A percentile compares a stretch with the other conserved stretches of the same genome.
Conservation (phyloP, 2,113 vertebrate species). For the Saguinus midas region DNA sequence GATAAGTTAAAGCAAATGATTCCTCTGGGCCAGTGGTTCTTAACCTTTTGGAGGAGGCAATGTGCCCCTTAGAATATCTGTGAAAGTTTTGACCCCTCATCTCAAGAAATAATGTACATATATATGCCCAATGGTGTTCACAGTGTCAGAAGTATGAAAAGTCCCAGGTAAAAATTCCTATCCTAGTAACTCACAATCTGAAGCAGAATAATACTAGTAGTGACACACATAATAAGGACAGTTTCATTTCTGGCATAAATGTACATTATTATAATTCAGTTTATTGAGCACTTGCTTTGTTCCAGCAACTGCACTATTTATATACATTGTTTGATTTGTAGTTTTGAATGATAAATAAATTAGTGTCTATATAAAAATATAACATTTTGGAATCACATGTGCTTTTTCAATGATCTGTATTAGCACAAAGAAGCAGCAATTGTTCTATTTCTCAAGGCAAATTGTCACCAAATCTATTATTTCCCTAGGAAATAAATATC, state of each 20-base stretch:
- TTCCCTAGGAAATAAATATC: background rate
- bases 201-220: background rate
- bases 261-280: background rate
- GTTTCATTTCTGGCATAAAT: background rate
- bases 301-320: background rate
- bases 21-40: background rate
- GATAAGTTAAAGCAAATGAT: background rate
- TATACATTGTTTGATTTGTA: background rate
- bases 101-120: background rate
- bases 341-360: background rate
- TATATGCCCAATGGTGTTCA: background rate
- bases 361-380: background rate
- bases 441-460: background rate
- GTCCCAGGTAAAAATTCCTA: background rate
- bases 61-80: background rate
- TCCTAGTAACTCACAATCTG: background rate
- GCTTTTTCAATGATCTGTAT: background rate
- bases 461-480: background rate
- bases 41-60: background rate
- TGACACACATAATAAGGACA: background rate
- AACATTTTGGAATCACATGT: background rate
- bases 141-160: background rate
- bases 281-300: background rate
- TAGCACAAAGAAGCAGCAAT: background rate
- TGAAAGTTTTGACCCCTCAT: background rate